Percentiles rank a stretch among this genome's conserved stretches.
phyloP scores from a whole-genome alignment of 2,888 invertebrate genomes.

The Ophonus ardosiacus region DNA sequence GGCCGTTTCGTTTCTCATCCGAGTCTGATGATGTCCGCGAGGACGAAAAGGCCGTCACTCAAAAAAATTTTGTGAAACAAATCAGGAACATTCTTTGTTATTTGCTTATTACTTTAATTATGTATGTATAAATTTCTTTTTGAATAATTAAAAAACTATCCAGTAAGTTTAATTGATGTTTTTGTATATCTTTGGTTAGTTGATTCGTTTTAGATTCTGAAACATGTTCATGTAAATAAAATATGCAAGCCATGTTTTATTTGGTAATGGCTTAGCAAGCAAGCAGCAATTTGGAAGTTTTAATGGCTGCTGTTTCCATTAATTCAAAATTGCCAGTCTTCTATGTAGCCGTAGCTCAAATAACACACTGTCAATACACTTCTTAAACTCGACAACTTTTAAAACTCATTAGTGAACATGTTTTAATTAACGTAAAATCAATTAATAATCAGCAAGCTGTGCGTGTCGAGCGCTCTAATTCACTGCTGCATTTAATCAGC shows the following conservation, averaged over 20 bases:
- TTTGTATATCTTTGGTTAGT: neutral
- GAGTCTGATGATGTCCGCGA: too few relatives aligned
- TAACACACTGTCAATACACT: constrained; percentile 44
- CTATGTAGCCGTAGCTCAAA: constrained; percentile 34
- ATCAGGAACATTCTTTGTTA: too few relatives aligned
- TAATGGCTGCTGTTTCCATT: constrained; percentile 33
- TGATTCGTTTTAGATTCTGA: neutral
- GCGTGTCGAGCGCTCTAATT: neutral
- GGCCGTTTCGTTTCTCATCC: too few relatives aligned
- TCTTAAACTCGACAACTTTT: constrained; percentile 42
- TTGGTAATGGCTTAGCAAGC: constrained; percentile 39
- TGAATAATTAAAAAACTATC: neutral
- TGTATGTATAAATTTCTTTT: neutral
- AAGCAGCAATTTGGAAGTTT: constrained; percentile 21
- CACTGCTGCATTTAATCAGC: constrained; percentile 15
- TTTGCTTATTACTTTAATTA: neutral
- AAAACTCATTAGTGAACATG: constrained; percentile 54
- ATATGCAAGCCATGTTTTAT: constrained; percentile 22
- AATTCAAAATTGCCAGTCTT: constrained; percentile 17
- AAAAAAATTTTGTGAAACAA: too few relatives aligned
- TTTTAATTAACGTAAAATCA: constrained; percentile 58
- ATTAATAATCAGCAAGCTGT: constrained; percentile 52
- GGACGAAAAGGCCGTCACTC: too few relatives aligned
- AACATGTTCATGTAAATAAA: neutral
- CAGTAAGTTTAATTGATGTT: neutral